A percentile compares a stretch with the other conserved stretches of the same genome.
Conservation (phyloP, 2,888 invertebrate genomes). For the Cantharis lateralis region DNA sequence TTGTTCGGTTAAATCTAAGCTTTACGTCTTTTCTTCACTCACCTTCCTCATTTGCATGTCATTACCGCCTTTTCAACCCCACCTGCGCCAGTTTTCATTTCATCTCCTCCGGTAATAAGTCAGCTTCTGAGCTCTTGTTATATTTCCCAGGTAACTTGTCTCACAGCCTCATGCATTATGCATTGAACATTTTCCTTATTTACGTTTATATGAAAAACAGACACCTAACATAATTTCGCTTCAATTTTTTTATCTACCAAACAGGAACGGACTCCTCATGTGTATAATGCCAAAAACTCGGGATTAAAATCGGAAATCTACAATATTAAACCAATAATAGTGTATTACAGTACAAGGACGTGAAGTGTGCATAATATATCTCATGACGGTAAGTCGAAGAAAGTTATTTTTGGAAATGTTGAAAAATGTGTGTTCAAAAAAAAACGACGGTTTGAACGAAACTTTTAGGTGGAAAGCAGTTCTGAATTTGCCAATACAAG, state of each 20-base stretch:
- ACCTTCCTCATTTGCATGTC: constrained; percentile 47
- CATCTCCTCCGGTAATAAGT: constrained; percentile 44
- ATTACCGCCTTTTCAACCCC: constrained; percentile 43
- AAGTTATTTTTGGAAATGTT: too few relatives aligned
- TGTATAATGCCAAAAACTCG: neutral
- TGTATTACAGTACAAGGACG: too few relatives aligned
- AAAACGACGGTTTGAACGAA: too few relatives aligned
- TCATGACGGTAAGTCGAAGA: too few relatives aligned
- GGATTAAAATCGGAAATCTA: too few relatives aligned
- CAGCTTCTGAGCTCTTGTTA: constrained; percentile 42
- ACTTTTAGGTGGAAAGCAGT: too few relatives aligned
- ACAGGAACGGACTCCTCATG: neutral
- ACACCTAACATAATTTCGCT: constrained; percentile 52
- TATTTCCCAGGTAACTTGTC: constrained; percentile 51
- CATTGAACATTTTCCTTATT: constrained; percentile 56
- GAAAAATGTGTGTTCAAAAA: too few relatives aligned
- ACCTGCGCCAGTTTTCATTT: constrained; percentile 47
- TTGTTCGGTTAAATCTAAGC: constrained; percentile 33
- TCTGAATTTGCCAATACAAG: too few relatives aligned
- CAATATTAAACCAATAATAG: too few relatives aligned
- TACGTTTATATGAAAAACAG: constrained; percentile 53
- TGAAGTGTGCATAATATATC: too few relatives aligned
- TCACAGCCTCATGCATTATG: constrained; percentile 53
- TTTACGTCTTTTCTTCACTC: constrained; percentile 32
- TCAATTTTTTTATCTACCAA: constrained; percentile 37